Conservation (phyloP, 2,113 vertebrate species). For the Leptobrachium ailaonicum region DNA sequence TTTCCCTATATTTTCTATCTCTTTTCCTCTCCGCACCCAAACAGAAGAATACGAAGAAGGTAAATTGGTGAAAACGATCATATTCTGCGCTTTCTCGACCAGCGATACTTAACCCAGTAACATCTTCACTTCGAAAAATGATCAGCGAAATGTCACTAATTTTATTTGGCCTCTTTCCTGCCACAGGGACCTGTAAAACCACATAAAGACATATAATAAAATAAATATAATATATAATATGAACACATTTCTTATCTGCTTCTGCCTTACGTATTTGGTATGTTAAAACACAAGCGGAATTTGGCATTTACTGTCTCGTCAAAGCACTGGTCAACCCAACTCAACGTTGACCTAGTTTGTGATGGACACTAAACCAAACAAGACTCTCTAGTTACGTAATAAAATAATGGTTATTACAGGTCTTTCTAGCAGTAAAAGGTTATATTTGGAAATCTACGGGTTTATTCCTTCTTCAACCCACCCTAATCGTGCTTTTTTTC, state of each 20-base stretch:
- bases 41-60: slow-evolving; percentile 51
- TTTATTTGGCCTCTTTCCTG: slow-evolving; percentile 8
- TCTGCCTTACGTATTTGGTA: too few species aligned
- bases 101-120: slow-evolving; percentile 12
- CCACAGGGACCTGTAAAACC: neutral
- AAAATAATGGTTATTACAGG: neutral
- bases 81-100: neutral
- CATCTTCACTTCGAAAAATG: neutral
- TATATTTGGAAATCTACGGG: neutral
- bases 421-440: neutral
- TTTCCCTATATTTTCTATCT: slow-evolving; percentile 20
- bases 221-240: too few species aligned
- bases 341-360: too few species aligned
- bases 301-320: too few species aligned
- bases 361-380: too few species aligned
- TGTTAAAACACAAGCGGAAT: too few species aligned
- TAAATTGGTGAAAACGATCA: slow-evolving; percentile 26
- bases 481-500: neutral
- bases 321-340: too few species aligned
- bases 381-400: too few species aligned
- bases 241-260: too few species aligned
- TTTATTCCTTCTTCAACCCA: neutral
- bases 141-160: slow-evolving; percentile 24
- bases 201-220: neutral
- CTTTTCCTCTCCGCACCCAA: slow-evolving; percentile 25